phyloP scores from a whole-genome alignment of 2,888 invertebrate genomes.

The Arge pagana region DNA sequence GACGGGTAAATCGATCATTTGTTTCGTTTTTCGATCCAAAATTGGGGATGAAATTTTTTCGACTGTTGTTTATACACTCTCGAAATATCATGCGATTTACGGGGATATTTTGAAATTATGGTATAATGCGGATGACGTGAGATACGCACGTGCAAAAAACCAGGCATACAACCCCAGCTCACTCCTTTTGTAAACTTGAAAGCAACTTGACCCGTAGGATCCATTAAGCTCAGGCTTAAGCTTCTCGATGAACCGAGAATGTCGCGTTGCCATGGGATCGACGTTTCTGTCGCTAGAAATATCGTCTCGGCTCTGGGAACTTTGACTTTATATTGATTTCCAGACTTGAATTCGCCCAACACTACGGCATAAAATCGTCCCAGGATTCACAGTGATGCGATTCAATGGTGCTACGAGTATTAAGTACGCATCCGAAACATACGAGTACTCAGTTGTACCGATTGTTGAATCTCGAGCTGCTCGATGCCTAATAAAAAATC shows the following conservation, averaged over 20 bases:
- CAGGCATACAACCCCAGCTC: slow-evolving; percentile 41
- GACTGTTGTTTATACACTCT: too few species aligned
- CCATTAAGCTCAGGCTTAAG: slow-evolving; percentile 79
- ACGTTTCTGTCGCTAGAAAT: slow-evolving; percentile 74
- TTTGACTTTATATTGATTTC: slow-evolving; percentile 74
- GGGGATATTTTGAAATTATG: too few species aligned
- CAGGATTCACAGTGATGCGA: slow-evolving; percentile 12
- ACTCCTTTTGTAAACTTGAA: slow-evolving; percentile 64
- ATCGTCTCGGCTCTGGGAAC: slow-evolving; percentile 75
- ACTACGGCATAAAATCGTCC: slow-evolving; percentile 56
- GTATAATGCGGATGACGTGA: too few species aligned
- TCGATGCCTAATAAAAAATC: slow-evolving; percentile 74
- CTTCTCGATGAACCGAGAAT: slow-evolving; percentile 75
- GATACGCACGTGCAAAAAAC: slow-evolving; percentile 41
- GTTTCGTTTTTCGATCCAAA: too few species aligned
- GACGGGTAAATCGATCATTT: too few species aligned
- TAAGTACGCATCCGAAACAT: slow-evolving; percentile 24
- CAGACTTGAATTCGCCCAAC: slow-evolving; percentile 67
- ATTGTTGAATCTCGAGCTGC: slow-evolving; percentile 76
- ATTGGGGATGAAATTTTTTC: too few species aligned
- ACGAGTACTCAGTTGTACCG: slow-evolving; percentile 78
- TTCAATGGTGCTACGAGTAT: slow-evolving; percentile 22
- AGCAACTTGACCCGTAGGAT: slow-evolving; percentile 82
- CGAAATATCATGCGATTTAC: too few species aligned
- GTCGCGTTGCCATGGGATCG: slow-evolving; percentile 66